A percentile compares a stretch with the other conserved stretches of the same genome.
These are phyloP conservation scores for Lophotriccus pileatus DNA, from an alignment of 2,797 vertebrate genomes.

Conservation along the genomic window DNA sequence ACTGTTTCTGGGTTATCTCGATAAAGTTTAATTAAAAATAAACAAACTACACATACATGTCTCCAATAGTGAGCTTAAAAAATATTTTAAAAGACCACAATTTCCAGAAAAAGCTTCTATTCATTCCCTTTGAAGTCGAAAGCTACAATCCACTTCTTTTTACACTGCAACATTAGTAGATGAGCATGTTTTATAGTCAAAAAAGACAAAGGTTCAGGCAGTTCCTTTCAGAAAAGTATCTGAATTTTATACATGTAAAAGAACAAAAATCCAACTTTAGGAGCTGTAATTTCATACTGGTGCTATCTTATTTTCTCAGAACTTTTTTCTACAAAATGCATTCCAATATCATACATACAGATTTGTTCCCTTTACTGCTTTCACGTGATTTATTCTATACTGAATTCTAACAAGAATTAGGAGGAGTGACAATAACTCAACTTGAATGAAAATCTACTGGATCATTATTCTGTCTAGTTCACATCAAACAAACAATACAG, in stretches of 20 bases:
- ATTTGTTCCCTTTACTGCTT: neutral
- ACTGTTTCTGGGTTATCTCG: neutral
- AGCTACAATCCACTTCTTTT: neutral
- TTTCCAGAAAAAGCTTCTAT: neutral
- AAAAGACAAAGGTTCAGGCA: neutral
- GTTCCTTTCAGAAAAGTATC: neutral
- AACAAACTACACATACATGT: rapidly evolving
- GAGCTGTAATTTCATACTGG: neutral
- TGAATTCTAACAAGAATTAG: neutral
- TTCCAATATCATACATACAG: neutral
- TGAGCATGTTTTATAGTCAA: neutral
- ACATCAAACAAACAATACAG: neutral
- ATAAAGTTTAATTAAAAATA: neutral
- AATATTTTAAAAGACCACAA: neutral
- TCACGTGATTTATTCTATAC: neutral
- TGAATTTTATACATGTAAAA: neutral
- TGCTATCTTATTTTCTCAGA: neutral
- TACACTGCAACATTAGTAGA: neutral
- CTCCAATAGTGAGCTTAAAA: neutral
- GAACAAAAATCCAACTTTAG: neutral
- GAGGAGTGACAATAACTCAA: neutral
- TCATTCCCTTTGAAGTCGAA: neutral
- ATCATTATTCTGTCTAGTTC: neutral
- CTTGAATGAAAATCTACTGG: neutral
- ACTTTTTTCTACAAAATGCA: neutral